Evolutionary conservation across 1,140 invertebrate species (phyloP).

Genomic region (Aporrectodea caliginosa): DNA sequence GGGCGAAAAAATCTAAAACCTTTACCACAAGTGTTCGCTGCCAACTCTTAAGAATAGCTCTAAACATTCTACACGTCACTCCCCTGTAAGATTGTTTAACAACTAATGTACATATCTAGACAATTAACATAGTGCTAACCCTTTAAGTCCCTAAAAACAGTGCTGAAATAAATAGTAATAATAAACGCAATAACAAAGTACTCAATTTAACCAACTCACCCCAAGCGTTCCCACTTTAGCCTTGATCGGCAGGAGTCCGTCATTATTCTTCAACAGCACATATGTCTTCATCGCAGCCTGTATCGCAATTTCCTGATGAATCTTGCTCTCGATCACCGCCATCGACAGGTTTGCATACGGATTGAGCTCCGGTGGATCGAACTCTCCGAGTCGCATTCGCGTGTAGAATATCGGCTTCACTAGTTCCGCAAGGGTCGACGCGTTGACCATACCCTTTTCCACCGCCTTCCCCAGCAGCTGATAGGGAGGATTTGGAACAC

Average conservation of each 20-base stretch:
- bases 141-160: no score
- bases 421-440: neutral
- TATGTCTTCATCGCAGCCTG: constrained; percentile 20
- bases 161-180: no score
- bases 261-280: constrained; percentile 25
- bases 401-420: constrained; percentile 34
- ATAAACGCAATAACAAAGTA: no score
- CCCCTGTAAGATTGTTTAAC: no score
- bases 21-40: no score
- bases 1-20: no score
- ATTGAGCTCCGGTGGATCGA: constrained; percentile 36
- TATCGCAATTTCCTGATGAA: constrained; percentile 15
- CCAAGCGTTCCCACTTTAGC: neutral
- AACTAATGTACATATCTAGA: no score
- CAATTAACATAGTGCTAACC: no score
- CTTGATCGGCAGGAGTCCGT: constrained; percentile 15
- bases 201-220: constrained; percentile 20
- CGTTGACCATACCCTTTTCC: neutral
- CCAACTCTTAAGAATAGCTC: no score
- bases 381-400: constrained; percentile 35
- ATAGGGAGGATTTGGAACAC: neutral
- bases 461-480: neutral
- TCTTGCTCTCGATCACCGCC: constrained; percentile 1
- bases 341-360: constrained; percentile 19
- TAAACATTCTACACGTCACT: no score